A percentile compares a stretch with the other conserved stretches of the same genome.
These are phyloP conservation scores for Myotis vivesi DNA, from an alignment of 2,797 vertebrate genomes.

Conservation along the genomic window DNA sequence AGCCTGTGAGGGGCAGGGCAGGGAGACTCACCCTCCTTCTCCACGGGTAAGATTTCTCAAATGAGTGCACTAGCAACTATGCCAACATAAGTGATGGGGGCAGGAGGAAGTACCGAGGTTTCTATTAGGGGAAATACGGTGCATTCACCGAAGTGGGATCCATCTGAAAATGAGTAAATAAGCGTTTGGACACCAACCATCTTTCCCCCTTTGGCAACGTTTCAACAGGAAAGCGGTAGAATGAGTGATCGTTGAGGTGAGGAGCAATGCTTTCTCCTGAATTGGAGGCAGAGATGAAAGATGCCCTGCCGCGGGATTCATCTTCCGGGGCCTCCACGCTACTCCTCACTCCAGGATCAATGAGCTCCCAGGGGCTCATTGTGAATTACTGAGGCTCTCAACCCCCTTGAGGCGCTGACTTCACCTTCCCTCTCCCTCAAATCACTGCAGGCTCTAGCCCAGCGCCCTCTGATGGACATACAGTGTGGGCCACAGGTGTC, in stretches of 20 bases:
- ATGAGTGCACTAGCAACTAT: background rate
- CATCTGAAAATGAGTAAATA: slow-evolving; percentile 55
- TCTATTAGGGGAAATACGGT: background rate
- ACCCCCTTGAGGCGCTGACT: background rate
- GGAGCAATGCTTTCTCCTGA: slow-evolving; percentile 56
- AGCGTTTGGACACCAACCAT: background rate
- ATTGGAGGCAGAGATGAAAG: slow-evolving; percentile 65
- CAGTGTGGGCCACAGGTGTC: background rate
- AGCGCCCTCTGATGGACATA: background rate
- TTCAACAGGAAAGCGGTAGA: slow-evolving; percentile 44
- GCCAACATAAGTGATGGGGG: background rate
- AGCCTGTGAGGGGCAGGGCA: background rate
- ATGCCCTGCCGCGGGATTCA: slow-evolving; percentile 25
- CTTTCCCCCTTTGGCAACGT: slow-evolving; percentile 39
- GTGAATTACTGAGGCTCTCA: background rate
- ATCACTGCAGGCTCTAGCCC: background rate
- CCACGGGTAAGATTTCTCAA: background rate
- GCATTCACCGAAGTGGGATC: background rate
- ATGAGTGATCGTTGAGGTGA: slow-evolving; percentile 51
- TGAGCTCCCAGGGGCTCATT: background rate
- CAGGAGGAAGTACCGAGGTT: background rate
- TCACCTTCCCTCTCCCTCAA: background rate
- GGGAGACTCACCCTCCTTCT: background rate
- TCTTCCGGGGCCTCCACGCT: slow-evolving; percentile 45
- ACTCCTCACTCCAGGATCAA: slow-evolving; percentile 62